Base-by-base conservation (phyloP, 2,888 invertebrate species). In the Tinea semifulvella region DNA sequence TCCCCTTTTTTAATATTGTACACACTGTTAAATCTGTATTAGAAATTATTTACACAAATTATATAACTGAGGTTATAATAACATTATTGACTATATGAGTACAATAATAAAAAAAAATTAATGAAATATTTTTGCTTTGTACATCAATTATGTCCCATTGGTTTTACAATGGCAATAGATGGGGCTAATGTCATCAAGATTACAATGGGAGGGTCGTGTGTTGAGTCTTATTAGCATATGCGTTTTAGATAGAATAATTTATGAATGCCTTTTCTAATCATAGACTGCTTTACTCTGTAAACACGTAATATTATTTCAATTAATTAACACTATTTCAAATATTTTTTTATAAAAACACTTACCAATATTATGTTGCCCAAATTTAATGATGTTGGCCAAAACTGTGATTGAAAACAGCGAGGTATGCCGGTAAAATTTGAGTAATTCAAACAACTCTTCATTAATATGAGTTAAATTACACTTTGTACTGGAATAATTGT, bases 191-290 rank as follows among this genome's bases (percentile, higher is more conserved):
- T 26, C 48, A 52, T 50, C 53, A 53, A 53, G 53, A 53, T 53
- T 53, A 52, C 50, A 51, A 48, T 51, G 53, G 51, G 50, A 14
- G 49, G 50, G 47, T 39, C 45, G 48, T 42, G 45, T 46, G 48
- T 46, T 31, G 53, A 53, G 53, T 53, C 53, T 50, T 39, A 20
- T 38, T 39, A 22, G 43, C 44, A 31, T 14, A 42, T 43, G 22
- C 20, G 20, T 58, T 50, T 43, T 50, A 48, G 53, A 56, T 50
- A 56, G 60, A 63, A 59, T 60, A 20, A 57, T 56, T 65, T 67
- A 67, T 63, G 68, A 50, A 65, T 59, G 70, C 70, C 70, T 65
- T 60, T 69, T 71, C 60, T 69, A 70, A 72, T 73, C 72, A 71
- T 69, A 49, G 65, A 66, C 56, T 63, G 63, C 58, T 53, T 31